Base-by-base conservation (phyloP, 2,797 vertebrate genomes). In the Chrosomus eos region DNA sequence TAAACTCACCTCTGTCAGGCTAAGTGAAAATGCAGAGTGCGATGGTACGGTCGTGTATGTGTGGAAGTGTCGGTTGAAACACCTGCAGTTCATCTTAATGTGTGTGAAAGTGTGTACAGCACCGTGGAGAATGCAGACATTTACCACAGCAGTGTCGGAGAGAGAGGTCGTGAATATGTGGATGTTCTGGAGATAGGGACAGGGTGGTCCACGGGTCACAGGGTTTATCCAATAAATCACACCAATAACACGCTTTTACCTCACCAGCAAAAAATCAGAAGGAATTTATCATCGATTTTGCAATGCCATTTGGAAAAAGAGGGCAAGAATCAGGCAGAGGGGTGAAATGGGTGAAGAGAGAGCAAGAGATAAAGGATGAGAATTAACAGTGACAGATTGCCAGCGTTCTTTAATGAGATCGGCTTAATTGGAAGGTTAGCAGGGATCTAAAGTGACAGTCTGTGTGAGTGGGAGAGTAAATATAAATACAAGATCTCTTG, bases 341-440 rank as follows among this genome's bases (percentile, higher is more conserved):
- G 58, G 72, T 60, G 87, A 83, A 68, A 77, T 55, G 70, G 51
- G 74, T 60, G 85, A 83, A 4, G 45, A 64, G 31, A 70, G 67
- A 60, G 73, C 23, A 62, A 68, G 62, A 55, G 21, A 31, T 40
- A 55, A 43, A 40, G 66, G 67, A 67, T 53, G 10, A 85, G 75
- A 82, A 88, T 88, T 87, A 89, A 80, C 77, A 66, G 71, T 53
- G 68, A 51, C 80, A 67, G 70, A 73, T 82, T 89, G 87, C 87
- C 88, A 89, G 80, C 86, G 87, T 88, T 87, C 83, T 86, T 91
- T 88, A 89, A 89, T 86, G 85, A 88, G 72, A 89, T 86, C 67
- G 67, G 81, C 78, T 87, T 88, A 88, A 90, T 89, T 90, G 83
- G 72, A 76, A 88, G 71, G 81, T 85, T 88, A 90, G 86, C 84